phyloP scores from a whole-genome alignment of 1,140 invertebrate genomes.

The Heliconius hermathena region DNA sequence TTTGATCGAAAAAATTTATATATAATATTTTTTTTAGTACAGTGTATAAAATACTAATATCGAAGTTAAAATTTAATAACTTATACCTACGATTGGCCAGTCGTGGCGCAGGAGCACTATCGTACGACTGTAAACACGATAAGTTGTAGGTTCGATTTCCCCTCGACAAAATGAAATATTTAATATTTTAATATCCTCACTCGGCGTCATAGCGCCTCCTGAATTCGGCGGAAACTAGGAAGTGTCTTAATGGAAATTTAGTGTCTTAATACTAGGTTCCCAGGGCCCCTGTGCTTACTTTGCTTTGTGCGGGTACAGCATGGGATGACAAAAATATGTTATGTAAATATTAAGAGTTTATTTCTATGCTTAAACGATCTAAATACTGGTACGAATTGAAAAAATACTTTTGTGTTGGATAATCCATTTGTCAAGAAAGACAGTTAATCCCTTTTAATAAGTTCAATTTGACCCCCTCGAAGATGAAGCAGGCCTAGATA shows the following conservation, averaged over 20 bases:
- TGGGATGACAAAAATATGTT: neutral
- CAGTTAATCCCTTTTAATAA: too few species aligned
- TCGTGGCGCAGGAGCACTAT: neutral
- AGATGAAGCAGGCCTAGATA: too few species aligned
- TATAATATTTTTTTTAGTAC: neutral
- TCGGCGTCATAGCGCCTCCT: neutral
- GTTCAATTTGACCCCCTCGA: too few species aligned
- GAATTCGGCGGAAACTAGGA: neutral
- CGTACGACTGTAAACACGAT: neutral
- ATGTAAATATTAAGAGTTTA: neutral
- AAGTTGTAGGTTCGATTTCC: neutral
- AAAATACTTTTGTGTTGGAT: too few species aligned
- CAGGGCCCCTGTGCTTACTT: neutral
- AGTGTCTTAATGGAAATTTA: neutral
- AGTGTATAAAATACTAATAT: neutral
- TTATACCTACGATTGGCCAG: neutral
- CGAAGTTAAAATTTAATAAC: neutral
- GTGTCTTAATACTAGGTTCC: neutral
- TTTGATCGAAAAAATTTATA: neutral
- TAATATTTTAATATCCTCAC: neutral
- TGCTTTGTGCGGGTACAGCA: neutral
- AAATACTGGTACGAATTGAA: too few species aligned
- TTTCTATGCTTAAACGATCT: too few species aligned
- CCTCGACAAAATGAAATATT: neutral
- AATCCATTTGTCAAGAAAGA: too few species aligned